Conservation (phyloP, 1,140 invertebrate species). For the Lasioglossum baleicum region DNA sequence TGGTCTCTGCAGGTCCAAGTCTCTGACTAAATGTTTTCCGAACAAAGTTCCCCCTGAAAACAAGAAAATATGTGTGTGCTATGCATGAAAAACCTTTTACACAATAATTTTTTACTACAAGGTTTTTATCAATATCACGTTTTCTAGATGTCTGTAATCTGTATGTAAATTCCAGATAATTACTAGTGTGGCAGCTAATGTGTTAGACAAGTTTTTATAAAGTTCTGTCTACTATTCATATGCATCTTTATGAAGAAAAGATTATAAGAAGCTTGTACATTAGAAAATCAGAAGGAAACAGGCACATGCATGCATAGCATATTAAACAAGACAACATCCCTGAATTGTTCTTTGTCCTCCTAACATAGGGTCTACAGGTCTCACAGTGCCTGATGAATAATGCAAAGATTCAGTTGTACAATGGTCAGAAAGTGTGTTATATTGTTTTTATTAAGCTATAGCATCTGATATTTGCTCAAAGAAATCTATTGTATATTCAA, state of each 20-base stretch:
- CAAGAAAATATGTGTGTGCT: conserved; percentile 18
- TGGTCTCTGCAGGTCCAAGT: conserved; percentile 93
- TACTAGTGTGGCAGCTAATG: not conserved
- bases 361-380: conserved; percentile 45
- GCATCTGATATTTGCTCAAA: conserved; percentile 52
- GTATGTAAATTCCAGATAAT: not conserved
- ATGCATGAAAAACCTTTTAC: not conserved
- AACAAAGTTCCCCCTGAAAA: conserved; percentile 92
- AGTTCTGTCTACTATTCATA: conserved; percentile 9
- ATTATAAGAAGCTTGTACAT: conserved; percentile 26
- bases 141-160: not conserved
- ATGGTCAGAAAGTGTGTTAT: conserved; percentile 45
- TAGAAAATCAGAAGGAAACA: conserved; percentile 37
- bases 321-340: conserved; percentile 49
- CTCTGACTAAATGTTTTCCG: conserved; percentile 95
- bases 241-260: conserved; percentile 19
- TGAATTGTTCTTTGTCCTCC: conserved; percentile 57
- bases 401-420: conserved; percentile 57
- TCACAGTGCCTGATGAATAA: conserved; percentile 61
- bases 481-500: conserved; percentile 31
- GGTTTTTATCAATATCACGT: not conserved
- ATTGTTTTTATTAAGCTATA: conserved; percentile 57
- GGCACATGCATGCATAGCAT: conserved; percentile 51
- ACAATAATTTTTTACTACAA: no score
- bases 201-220: not conserved